These are phyloP conservation scores for Heliothis peltigera DNA, from an alignment of 2,888 invertebrate genomes.

Conservation along the genomic window DNA sequence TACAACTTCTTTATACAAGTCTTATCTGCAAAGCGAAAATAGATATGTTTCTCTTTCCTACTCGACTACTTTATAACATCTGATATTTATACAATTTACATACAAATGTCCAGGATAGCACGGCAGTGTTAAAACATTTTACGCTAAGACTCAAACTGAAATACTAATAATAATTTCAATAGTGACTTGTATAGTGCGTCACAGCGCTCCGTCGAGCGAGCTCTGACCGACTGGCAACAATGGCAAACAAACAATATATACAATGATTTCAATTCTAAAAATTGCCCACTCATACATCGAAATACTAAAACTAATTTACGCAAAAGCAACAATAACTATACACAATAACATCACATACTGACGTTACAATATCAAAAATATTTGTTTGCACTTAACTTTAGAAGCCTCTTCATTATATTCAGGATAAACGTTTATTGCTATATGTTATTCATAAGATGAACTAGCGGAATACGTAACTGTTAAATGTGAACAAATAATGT, in stretches of 20 bases:
- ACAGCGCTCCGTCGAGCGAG: constrained; percentile 27
- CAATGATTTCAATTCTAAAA: constrained; percentile 47
- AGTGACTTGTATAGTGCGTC: constrained; percentile 31
- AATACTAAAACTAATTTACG: constrained; percentile 53
- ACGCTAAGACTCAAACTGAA: constrained; percentile 12
- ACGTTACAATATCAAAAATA: constrained; percentile 54
- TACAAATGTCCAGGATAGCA: constrained; percentile 27
- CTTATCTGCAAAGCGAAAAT: constrained; percentile 32
- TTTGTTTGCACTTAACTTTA: constrained; percentile 53
- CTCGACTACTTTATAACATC: constrained; percentile 28
- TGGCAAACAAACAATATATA: constrained; percentile 63
- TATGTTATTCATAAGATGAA: constrained; percentile 3
- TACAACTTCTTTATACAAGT: constrained; percentile 7
- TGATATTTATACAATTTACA: constrained; percentile 45
- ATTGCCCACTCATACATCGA: constrained; percentile 53
- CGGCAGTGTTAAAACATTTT: constrained; percentile 43
- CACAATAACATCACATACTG: constrained; percentile 49
- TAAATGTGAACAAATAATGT: constrained; percentile 50
- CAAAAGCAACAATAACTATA: constrained; percentile 59
- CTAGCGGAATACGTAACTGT: not conserved
- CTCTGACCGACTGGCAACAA: constrained; percentile 57
- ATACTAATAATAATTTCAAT: constrained; percentile 24
- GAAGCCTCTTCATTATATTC: constrained; percentile 42
- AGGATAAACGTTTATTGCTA: constrained; percentile 12
- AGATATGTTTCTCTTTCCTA: constrained; percentile 52